Base-by-base conservation (phyloP, 2,888 invertebrate species). In the Rhamphomyia laevipes region DNA sequence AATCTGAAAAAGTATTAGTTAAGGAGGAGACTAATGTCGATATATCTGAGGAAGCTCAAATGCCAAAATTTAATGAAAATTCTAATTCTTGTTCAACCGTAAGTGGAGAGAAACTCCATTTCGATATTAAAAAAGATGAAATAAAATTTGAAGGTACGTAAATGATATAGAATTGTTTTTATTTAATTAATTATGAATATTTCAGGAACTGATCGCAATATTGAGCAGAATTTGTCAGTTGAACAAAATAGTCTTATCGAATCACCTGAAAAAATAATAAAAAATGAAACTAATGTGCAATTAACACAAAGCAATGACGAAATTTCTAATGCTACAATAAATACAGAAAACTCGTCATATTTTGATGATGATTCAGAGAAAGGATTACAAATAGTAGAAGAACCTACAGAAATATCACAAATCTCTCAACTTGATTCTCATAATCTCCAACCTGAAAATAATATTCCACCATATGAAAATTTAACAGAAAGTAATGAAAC, bases 31-130 rank as follows among this genome's bases (percentile, higher is more conserved):
- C 67, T 15, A 67, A 64, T 0, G 68, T 63, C 1, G 67, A 69
- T 47, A 68, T 68, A 6, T 67, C 68, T 0, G 70, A 70, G 33
- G 68, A 69, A 47, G 69, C 68, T 1, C 70, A 70, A 58, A 70
- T 70, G 70, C 70, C 69, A 1, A 66, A 66, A 52, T 68, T 70
- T 31, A 63, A 56, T 53, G 70, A 67, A 13, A 69, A 67, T 45
- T 64, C 66, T 0, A 59, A 59, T 48, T 63, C 62, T 27, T 46
- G 54, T 1, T 57, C 53, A 27, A 42, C 33, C 13, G 43, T 37
- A 15, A 43, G 50, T 16, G 37, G 23, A 18, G 50, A 45, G 3
- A 53, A 57, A n/a, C 51, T 65, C 30, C 68, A 65, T 52, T 67
- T 68, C 46, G 68, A 68, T 45, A 68, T 69, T n/a, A 70, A 66